Evolutionary conservation across 2,113 vertebrate genomes (phyloP).

Genomic region (Atherinomorus stipes): DNA sequence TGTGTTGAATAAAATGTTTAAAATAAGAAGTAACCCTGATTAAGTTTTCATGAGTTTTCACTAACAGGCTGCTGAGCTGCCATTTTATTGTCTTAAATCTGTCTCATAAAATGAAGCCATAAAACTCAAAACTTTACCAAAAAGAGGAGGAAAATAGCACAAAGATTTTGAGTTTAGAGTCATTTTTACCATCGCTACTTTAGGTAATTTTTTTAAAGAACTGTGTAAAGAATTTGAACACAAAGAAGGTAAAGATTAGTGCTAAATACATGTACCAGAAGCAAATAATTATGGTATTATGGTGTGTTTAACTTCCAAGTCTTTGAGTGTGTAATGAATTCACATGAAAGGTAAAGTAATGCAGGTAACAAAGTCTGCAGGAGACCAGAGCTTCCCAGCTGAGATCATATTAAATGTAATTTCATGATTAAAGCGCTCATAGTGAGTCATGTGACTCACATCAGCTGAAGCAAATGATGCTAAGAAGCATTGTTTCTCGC

Average conservation of each 20-base stretch:
- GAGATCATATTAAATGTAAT: slow-evolving; percentile 18
- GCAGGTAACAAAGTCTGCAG: not conserved
- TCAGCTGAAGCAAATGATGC: slow-evolving; percentile 8
- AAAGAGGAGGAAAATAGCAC: slow-evolving; percentile 19
- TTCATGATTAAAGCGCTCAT: slow-evolving; percentile 31
- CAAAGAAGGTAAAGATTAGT: slow-evolving; percentile 3
- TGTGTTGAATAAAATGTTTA: slow-evolving; percentile 5
- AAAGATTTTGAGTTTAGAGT: not conserved
- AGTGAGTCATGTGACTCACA: slow-evolving; percentile 1
- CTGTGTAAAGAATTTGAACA: not conserved
- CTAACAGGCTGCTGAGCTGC: slow-evolving; percentile 16
- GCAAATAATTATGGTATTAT: slow-evolving; percentile 8
- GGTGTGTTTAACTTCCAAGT: not conserved
- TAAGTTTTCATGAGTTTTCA: slow-evolving; percentile 20
- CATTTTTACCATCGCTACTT: not conserved
- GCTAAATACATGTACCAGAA: slow-evolving; percentile 7
- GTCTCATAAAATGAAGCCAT: not conserved
- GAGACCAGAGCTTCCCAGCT: slow-evolving; percentile 8
- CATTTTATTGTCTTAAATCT: slow-evolving; percentile 28
- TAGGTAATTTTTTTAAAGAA: too few species aligned
- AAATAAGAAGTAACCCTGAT: slow-evolving; percentile 33
- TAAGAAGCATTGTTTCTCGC: slow-evolving; percentile 30
- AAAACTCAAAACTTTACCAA: slow-evolving; percentile 18
- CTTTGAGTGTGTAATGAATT: not conserved
- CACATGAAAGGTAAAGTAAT: slow-evolving; percentile 1